Base-by-base conservation (phyloP, 2,888 invertebrate species). In the Coleophora flavipennella region DNA sequence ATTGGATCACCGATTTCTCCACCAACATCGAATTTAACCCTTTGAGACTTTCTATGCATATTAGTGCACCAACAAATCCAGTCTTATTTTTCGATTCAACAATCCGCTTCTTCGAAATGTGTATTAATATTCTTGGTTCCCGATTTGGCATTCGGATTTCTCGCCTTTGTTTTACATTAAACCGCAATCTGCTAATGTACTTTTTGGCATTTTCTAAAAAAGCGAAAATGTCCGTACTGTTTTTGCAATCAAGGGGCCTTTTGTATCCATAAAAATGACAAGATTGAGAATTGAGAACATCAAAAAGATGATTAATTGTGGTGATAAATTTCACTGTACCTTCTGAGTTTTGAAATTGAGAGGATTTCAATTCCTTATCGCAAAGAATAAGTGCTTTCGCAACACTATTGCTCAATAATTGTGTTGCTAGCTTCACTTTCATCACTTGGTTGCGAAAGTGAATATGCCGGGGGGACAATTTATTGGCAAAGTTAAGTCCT, bases 361-460 rank as follows among this genome's bases (percentile, higher is more conserved):
- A 12, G 6, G n/a, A 27, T 11, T 33, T 32, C 13, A 32, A 8
- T 27, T 7, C n/a, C 13, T 33, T 8, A n/a, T 26, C 27, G 13
- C 38, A 33, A n/a, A 38, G 35, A 8, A 34, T 12, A 10, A 46
- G 13, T 9, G 43, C 38, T 11, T 31, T 26, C 7, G 42, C 39
- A 25, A 44, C 36, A 43, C 39, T 42, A 26, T 25, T 42, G 13
- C 42, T 42, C n/a, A 42, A 32, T 13, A 42, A 32, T 20, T 38
- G 36, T 7, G 38, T 28, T 14, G 38, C 31, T 14, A 42, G 31
- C 14, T 38, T 35, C 6, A 42, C 29, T 12, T 33, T 41, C 41
- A 37, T 41, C 12, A 41, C 36, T 37, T 41, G 28, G 13, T 41
- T 41, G 12, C 36, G 10, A 13, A 42, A 42, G 1, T 32, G 9